These are phyloP conservation scores for Mobula hypostoma DNA, from an alignment of 2,113 vertebrate species.

Conservation along the genomic window DNA sequence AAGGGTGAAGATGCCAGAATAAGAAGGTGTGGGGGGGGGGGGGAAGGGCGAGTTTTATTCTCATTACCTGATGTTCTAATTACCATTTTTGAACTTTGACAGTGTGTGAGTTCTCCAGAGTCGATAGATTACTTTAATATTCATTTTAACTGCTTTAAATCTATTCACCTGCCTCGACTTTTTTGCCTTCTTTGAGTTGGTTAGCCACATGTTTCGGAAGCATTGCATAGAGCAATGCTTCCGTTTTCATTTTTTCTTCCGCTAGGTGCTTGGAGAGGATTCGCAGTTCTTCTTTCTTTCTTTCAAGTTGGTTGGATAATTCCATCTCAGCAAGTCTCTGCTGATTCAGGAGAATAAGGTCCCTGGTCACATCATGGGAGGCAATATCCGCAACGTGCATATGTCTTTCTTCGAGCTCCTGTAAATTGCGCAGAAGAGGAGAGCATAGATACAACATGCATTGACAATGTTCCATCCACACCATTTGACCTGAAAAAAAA, in stretches of 20 bases:
- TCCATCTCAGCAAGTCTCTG: conserved; percentile 70
- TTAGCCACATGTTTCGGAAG: conserved; percentile 68
- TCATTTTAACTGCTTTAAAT: neutral
- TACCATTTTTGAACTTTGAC: neutral
- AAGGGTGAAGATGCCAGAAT: too few relatives aligned
- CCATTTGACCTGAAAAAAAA: conserved; percentile 60
- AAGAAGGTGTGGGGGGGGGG: too few relatives aligned
- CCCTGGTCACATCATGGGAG: conserved; percentile 68
- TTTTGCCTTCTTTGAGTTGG: conserved; percentile 66
- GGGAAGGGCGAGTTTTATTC: neutral
- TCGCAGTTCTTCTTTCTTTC: conserved; percentile 66
- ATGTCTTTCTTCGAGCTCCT: conserved; percentile 67
- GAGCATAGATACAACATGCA: conserved; percentile 74
- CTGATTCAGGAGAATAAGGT: conserved; percentile 72
- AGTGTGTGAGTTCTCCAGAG: neutral
- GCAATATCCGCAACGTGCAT: conserved; percentile 72
- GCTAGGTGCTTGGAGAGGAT: conserved; percentile 63
- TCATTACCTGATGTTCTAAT: neutral
- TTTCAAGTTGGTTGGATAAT: conserved; percentile 72
- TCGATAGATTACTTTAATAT: neutral
- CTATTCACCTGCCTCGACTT: conserved; percentile 66
- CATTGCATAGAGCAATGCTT: conserved; percentile 66
- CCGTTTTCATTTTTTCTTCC: conserved; percentile 65
- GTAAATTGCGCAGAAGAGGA: conserved; percentile 61
- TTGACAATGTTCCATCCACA: conserved; percentile 69